Evolutionary conservation across 2,797 vertebrate genomes (phyloP).

Genomic region (Gallirallus australis): DNA sequence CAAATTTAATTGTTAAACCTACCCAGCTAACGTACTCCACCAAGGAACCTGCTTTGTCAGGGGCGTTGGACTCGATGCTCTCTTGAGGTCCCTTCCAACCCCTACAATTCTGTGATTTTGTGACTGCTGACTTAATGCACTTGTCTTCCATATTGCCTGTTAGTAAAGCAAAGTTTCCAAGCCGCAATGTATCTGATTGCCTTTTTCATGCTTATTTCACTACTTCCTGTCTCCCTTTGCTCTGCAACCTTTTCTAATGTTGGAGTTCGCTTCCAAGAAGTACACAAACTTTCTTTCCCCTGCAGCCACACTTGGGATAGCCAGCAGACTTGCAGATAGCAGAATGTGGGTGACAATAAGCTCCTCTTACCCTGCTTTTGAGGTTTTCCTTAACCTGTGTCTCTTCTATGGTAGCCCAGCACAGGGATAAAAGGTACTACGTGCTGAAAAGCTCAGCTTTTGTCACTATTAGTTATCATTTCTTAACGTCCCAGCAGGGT

Average conservation of each 20-base stretch:
- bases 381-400: not conserved
- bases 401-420: not conserved
- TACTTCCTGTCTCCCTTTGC: not conserved
- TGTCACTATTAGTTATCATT: rapidly evolving
- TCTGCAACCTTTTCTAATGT: not conserved
- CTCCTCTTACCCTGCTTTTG: not conserved
- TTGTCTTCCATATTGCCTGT: not conserved
- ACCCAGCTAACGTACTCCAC: not conserved
- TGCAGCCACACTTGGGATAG: not conserved
- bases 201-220: not conserved
- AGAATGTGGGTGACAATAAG: not conserved
- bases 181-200: not conserved
- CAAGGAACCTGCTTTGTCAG: not conserved
- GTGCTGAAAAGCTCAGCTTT: not conserved
- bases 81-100: no score
- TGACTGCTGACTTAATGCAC: not conserved
- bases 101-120: no score
- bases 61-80: no score
- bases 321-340: not conserved
- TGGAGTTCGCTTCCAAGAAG: not conserved
- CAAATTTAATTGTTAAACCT: not conserved
- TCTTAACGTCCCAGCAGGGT: not conserved
- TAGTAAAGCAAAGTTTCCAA: not conserved
- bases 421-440: not conserved
- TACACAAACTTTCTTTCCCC: not conserved